These are phyloP conservation scores for Acanthacorydalis orientalis DNA, from an alignment of 2,888 invertebrate genomes.

Conservation along the genomic window DNA sequence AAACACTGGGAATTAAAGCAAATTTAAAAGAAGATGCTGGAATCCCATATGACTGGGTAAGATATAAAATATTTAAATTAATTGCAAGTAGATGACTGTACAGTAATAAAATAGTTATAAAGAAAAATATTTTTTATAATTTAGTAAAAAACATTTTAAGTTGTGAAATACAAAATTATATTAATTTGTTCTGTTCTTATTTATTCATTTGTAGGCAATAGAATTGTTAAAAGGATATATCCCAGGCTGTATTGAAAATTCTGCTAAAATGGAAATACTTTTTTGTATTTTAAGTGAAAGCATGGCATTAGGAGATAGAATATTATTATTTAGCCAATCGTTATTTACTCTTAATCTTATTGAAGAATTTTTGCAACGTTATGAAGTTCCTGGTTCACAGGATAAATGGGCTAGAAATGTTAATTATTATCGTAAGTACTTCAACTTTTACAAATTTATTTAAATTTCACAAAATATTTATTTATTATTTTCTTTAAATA, in stretches of 20 bases:
- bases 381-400: constrained; percentile 46
- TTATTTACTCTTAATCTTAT: constrained; percentile 87
- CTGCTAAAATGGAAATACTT: constrained; percentile 88
- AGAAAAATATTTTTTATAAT: no score
- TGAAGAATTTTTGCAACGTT: constrained; percentile 77
- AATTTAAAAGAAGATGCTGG: constrained; percentile 52
- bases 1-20: constrained; percentile 36
- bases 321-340: constrained; percentile 91
- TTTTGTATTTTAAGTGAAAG: constrained; percentile 84
- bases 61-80: constrained; percentile 11
- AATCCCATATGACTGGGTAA: constrained; percentile 74
- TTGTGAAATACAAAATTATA: not conserved
- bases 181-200: not conserved
- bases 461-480: not conserved
- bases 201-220: constrained; percentile 36
- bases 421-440: constrained; percentile 74
- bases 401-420: constrained; percentile 72
- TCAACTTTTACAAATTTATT: not conserved
- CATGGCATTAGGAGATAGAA: constrained; percentile 70
- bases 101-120: not conserved
- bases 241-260: constrained; percentile 79
- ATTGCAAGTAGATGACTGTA: not conserved
- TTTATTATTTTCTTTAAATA: constrained; percentile 13
- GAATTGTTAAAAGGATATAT: constrained; percentile 72
- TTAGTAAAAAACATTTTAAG: no score